Evolutionary conservation across 2,888 invertebrate species (phyloP).

Genomic region (Pterostichus niger): DNA sequence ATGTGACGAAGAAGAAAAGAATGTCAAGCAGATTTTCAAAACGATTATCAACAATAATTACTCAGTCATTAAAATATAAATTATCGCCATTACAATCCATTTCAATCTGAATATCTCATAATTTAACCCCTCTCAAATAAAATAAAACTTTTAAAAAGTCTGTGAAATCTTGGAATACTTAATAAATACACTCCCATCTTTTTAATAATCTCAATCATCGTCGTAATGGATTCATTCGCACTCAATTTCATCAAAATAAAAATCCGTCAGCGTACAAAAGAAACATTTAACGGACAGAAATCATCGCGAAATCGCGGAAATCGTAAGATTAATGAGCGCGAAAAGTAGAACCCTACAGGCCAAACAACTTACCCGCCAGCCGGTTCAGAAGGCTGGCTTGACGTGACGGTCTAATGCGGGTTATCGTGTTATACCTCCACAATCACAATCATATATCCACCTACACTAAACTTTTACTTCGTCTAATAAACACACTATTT

Average conservation of each 20-base stretch:
- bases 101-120: constrained; percentile 44
- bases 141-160: constrained; percentile 40
- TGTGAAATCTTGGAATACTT: constrained; percentile 41
- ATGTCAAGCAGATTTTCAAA: neutral
- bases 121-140: constrained; percentile 30
- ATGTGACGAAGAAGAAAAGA: neutral
- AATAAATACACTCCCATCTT: constrained; percentile 51
- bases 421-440: constrained; percentile 30
- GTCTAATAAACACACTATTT: too few species aligned
- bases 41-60: constrained; percentile 42
- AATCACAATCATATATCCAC: neutral
- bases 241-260: constrained; percentile 62
- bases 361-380: neutral
- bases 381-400: neutral
- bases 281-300: constrained; percentile 57
- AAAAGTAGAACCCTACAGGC: constrained; percentile 42
- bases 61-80: constrained; percentile 45
- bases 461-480: too few species aligned
- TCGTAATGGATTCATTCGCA: constrained; percentile 56
- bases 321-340: constrained; percentile 61
- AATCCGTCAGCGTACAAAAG: constrained; percentile 56
- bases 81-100: constrained; percentile 33
- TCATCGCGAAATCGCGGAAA: constrained; percentile 50
- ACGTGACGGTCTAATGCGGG: constrained; percentile 22
- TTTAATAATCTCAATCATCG: constrained; percentile 55